Base-by-base conservation (phyloP, 2,797 vertebrate genomes). In the Lithobates pipiens region DNA sequence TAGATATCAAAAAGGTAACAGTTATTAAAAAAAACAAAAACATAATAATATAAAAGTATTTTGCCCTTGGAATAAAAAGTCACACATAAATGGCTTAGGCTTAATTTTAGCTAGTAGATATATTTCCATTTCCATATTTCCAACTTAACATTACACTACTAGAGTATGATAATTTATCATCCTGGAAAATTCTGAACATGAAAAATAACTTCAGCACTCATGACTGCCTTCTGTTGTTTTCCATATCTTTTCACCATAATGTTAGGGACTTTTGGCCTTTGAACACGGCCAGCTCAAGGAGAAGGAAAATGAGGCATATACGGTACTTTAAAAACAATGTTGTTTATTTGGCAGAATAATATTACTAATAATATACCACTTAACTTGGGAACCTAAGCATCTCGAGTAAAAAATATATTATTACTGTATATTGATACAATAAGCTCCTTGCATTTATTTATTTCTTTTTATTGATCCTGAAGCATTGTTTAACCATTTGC, bases 91-190 rank as follows among this genome's bases (percentile, higher is more conserved):
- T 11, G 25, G 25, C 11, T 67, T 18, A 82, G 15, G 8, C 32
- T 34, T 74, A 67, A 73, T 73, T 78, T 65, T 85, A 74, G 76
- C 39, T 63, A 44, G 42, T 71, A n/a, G n/a, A 44, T 72, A 44
- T 79, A 67, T 73, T 85, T 85, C 80, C 80, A 85, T 79, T 85
- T 84, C 54, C 68, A 25, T 84, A 63, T 78, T 72, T 29, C 36
- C 67, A 25, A 67, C 15, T 73, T 77, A 71, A 57, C 36, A 27
- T 70, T 67, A 10, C 27, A 29, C 63, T 25, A 27, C 25, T 67
- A 25, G 34, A 84, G 36, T 78, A 68, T 84, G 75, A 77, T 69
- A 84, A 72, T 84, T 50, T 34, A 72, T 84, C 83, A 84, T 77
- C 32, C 75, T 63, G 75, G 75, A 77, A 78, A 36, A 18, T 36